phyloP scores from a whole-genome alignment of 2,888 invertebrate genomes.

The Mactromeris polynyma region DNA sequence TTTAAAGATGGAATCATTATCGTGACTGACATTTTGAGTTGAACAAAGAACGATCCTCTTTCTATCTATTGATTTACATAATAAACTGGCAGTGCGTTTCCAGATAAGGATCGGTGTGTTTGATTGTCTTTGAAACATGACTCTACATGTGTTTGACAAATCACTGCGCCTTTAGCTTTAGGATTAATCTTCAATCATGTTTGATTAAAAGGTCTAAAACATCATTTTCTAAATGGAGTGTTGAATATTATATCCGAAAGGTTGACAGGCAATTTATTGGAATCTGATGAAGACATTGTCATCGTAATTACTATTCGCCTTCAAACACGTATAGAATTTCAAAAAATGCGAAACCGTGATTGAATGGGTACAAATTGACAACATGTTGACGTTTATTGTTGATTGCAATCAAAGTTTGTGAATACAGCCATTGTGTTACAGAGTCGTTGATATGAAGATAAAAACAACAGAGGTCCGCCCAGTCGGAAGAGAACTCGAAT shows the following conservation, averaged over 20 bases:
- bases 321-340: neutral
- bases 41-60: neutral
- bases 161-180: neutral
- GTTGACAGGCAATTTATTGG: neutral
- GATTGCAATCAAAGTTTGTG: no score
- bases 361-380: no score
- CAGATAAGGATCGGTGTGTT: neutral
- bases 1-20: neutral
- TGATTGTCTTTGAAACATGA: neutral
- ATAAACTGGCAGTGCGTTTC: neutral
- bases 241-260: neutral
- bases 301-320: neutral
- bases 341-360: neutral
- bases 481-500: no score
- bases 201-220: neutral
- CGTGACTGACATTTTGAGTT: neutral
- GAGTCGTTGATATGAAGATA: no score
- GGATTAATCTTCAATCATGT: neutral
- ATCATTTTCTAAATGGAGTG: neutral
- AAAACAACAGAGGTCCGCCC: no score
- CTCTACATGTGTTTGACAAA: neutral
- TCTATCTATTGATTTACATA: neutral
- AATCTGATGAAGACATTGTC: neutral
- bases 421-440: no score
- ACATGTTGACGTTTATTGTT: no score